These are phyloP conservation scores for Meteorus sp. DNA, from an alignment of 1,140 invertebrate species.

Conservation along the genomic window DNA sequence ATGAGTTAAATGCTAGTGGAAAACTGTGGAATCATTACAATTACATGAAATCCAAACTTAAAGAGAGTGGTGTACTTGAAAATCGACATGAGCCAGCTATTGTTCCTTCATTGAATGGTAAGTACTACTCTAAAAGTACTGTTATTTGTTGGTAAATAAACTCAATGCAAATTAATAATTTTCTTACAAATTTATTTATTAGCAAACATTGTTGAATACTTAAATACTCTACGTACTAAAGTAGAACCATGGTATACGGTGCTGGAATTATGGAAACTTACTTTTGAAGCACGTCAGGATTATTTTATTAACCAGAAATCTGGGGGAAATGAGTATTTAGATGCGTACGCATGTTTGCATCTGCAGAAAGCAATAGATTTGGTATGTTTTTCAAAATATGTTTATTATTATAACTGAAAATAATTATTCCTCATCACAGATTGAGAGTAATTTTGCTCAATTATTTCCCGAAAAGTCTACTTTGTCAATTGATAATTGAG, in stretches of 20 bases:
- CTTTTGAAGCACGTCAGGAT: background rate
- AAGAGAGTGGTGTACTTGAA: background rate
- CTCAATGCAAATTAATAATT: background rate
- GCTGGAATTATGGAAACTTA: background rate
- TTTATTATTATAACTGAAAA: background rate
- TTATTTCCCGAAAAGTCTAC: background rate
- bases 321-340: background rate
- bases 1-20: background rate
- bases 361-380: conserved; percentile 7
- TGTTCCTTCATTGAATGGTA: background rate
- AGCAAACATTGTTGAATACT: background rate
- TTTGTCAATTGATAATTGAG: background rate
- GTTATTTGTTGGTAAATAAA: background rate
- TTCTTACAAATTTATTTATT: background rate
- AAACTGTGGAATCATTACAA: conserved; percentile 12
- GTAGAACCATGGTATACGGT: background rate
- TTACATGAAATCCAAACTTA: background rate
- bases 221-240: conserved; percentile 8
- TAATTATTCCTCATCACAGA: background rate
- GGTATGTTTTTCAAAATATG: background rate
- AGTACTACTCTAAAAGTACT: background rate
- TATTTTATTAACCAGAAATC: background rate
- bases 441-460: background rate
- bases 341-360: background rate
- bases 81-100: too few relatives aligned